phyloP scores from a whole-genome alignment of 1,140 invertebrate species.

The Drosophila insularis region DNA sequence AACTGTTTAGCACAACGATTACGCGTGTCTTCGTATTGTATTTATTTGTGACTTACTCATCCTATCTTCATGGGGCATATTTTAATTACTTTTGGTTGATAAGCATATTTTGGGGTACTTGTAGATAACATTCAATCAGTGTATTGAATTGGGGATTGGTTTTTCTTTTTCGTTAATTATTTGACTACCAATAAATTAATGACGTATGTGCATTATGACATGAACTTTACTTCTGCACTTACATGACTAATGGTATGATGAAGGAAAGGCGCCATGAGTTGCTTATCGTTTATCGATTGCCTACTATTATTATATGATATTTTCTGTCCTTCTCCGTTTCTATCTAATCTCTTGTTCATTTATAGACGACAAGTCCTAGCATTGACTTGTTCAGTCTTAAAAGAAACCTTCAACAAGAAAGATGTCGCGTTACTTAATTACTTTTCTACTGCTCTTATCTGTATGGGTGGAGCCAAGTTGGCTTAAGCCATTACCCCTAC shows the following conservation, averaged over 20 bases:
- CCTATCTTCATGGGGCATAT: slow-evolving; percentile 4
- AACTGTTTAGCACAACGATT: slow-evolving; percentile 45
- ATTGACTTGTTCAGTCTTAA: slow-evolving; percentile 35
- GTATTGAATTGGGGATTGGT: slow-evolving; percentile 14
- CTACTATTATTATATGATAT: not conserved
- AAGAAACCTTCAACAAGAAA: slow-evolving; percentile 37
- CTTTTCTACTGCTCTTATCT: slow-evolving; percentile 32
- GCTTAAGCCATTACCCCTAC: slow-evolving; percentile 22
- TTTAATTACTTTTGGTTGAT: slow-evolving; percentile 28
- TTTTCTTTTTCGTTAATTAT: slow-evolving; percentile 10
- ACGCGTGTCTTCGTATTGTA: slow-evolving; percentile 36
- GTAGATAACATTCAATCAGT: slow-evolving; percentile 49
- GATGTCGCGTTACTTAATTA: slow-evolving; percentile 42
- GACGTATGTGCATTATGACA: slow-evolving; percentile 28
- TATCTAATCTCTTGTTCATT: slow-evolving; percentile 44
- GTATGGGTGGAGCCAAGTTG: not conserved
- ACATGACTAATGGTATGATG: slow-evolving; percentile 41
- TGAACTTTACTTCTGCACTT: slow-evolving; percentile 24
- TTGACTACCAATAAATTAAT: slow-evolving; percentile 19
- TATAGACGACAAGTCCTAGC: slow-evolving; percentile 21
- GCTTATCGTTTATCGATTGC: not conserved
- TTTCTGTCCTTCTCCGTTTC: slow-evolving; percentile 4
- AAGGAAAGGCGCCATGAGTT: not conserved
- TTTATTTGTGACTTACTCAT: slow-evolving; percentile 56
- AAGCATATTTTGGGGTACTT: slow-evolving; percentile 35